phyloP scores from a whole-genome alignment of 2,113 vertebrate genomes.

The Phylloscopus trochilus region DNA sequence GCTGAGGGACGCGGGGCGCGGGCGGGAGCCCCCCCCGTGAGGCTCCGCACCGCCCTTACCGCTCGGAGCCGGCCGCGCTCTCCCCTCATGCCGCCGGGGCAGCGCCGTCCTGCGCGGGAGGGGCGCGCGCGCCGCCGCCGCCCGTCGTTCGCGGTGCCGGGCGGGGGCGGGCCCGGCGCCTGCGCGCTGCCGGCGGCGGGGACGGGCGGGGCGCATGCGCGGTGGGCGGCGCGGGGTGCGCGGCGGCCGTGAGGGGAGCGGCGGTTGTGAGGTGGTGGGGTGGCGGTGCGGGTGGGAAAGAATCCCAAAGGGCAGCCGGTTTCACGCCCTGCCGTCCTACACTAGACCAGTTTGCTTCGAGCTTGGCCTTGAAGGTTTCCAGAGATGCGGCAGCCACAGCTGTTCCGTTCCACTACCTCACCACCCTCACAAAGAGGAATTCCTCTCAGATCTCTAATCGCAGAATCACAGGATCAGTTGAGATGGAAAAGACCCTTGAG shows the following conservation, averaged over 20 bases:
- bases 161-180: neutral
- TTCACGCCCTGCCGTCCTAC: fast-evolving
- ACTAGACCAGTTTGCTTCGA: fast-evolving
- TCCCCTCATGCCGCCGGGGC: neutral
- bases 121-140: neutral
- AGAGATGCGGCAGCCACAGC: too few relatives aligned
- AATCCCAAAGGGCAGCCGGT: fast-evolving
- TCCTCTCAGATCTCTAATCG: neutral
- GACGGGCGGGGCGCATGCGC: neutral
- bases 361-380: neutral
- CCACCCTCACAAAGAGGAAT: neutral
- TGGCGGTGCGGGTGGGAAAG: fast-evolving
- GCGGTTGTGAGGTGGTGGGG: fast-evolving
- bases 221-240: neutral
- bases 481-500: neutral
- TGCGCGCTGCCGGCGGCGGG: neutral
- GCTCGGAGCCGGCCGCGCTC: neutral
- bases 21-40: neutral
- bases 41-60: neutral
- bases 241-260: neutral
- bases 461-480: neutral
- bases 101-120: neutral
- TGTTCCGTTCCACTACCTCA: neutral
- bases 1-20: neutral
- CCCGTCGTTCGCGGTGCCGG: neutral